Base-by-base conservation (phyloP, 2,797 vertebrate genomes). In the Dipus sagitta region DNA sequence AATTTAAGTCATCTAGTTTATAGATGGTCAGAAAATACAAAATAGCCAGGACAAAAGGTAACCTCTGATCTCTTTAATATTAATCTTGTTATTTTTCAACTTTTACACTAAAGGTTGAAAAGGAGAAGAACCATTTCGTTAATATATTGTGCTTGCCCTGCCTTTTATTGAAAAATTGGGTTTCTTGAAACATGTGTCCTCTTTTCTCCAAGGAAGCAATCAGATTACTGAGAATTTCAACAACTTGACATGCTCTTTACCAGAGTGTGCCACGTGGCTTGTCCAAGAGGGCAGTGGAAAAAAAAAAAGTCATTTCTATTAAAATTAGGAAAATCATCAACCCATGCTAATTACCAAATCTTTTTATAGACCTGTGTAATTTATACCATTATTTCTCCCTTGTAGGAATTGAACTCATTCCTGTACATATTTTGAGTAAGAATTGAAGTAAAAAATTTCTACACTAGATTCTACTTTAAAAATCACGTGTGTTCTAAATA, bases 81-180 rank as follows among this genome's bases (percentile, higher is more conserved):
- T 60, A 75, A 91, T 23, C 11, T 15, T 18, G 2, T 67, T 58
- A 3, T 2, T 87, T 89, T 70, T 93, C 20, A 79, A n/a, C 7
- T 47, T 62, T 93, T 81, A 18, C 3, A 58, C 17, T 67, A 79
- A 80, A 86, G 4, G 6, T 47, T 54, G 18, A 58, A 91, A 68
- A 64, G 54, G 24, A 28, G 10, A 83, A 65, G 58, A 76, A 68
- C 30, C 6, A 62, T 3, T 58, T 23, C 8, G n/a, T 72, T 47
- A 76, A 42, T 76, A 32, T 15, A 60, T 84, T 86, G 91, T 94
- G 54, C 62, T 86, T 94, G 24, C 9, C 26, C n/a, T 90, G 32
- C 0, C 11, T 28, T 30, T 88, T 81, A 52, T 42, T 79, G 30
- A 91, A 74, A 90, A 74, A 47, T 34, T 83, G 30, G 4, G 62